Conservation (phyloP, 2,113 vertebrate species). For the Archocentrus centrarchus region DNA sequence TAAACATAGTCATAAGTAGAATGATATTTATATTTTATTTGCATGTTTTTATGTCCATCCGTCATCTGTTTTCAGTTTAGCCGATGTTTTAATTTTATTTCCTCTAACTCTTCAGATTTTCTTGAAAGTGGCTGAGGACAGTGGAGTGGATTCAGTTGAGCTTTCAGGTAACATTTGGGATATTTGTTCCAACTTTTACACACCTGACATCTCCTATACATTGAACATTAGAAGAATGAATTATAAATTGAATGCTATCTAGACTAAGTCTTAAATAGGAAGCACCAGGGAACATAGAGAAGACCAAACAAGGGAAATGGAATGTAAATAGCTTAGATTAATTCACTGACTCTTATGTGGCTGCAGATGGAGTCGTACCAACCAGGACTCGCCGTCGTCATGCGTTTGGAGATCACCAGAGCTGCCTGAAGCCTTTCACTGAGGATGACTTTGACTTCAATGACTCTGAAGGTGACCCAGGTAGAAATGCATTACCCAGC, state of each 20-base stretch:
- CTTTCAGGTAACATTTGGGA: constrained; percentile 86
- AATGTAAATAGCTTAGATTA: not conserved
- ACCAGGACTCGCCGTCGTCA: constrained; percentile 89
- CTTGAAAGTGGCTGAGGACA: constrained; percentile 97
- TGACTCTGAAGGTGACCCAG: constrained; percentile 95
- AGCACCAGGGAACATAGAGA: not conserved
- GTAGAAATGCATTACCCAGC: constrained; percentile 68
- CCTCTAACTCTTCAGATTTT: constrained; percentile 86
- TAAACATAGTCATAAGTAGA: not conserved
- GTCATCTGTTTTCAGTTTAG: not conserved
- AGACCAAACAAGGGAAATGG: not conserved
- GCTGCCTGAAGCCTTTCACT: constrained; percentile 95
- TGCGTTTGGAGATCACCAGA: constrained; percentile 95
- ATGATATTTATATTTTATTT: not conserved
- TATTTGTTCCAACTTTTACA: not conserved
- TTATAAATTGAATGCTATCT: not conserved
- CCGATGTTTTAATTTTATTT: not conserved
- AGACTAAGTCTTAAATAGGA: not conserved
- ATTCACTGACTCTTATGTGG: not conserved
- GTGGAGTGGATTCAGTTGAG: constrained; percentile 92
- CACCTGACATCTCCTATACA: not conserved
- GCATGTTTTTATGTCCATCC: not conserved
- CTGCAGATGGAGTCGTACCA: constrained; percentile 91
- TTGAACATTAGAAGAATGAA: not conserved
- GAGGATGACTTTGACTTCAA: constrained; percentile 96